Evolutionary conservation across 2,888 invertebrate genomes (phyloP).

Genomic region (Nomada fabriciana): DNA sequence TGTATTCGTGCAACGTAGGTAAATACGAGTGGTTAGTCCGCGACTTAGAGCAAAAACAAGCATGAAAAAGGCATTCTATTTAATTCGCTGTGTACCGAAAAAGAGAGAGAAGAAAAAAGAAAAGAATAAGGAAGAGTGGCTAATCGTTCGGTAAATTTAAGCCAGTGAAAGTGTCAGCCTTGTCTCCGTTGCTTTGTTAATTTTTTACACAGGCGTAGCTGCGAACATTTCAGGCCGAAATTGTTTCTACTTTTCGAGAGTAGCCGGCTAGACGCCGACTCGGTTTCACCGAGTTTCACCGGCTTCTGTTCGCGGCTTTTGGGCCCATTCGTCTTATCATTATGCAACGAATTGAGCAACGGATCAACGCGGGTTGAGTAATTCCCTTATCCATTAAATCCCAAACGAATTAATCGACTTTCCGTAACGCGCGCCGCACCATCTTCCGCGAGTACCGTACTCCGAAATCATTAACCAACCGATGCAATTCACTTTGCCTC

Average conservation of each 20-base stretch:
- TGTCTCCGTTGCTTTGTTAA: conserved; percentile 45
- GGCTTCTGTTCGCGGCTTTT: conserved; percentile 63
- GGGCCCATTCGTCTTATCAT: conserved; percentile 67
- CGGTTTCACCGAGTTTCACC: conserved; percentile 79
- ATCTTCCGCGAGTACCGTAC: neutral
- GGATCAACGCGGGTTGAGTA: conserved; percentile 62
- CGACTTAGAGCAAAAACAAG: too few relatives aligned
- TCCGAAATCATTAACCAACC: neutral
- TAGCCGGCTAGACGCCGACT: conserved; percentile 47
- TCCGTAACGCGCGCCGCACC: neutral
- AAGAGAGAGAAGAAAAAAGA: too few relatives aligned
- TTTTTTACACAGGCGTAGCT: conserved; percentile 37
- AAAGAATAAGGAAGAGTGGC: neutral
- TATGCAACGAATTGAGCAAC: conserved; percentile 69
- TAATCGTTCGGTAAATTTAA: conserved; percentile 43
- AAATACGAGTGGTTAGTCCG: too few relatives aligned
- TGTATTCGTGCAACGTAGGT: too few relatives aligned
- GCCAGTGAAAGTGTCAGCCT: conserved; percentile 64
- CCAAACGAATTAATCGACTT: conserved; percentile 31
- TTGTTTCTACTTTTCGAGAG: conserved; percentile 51
- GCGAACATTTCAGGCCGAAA: conserved; percentile 56
- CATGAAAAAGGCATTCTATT: neutral
- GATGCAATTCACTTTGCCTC: neutral
- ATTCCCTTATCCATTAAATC: conserved; percentile 61
- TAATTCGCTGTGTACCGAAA: neutral